phyloP scores from a whole-genome alignment of 2,797 vertebrate genomes.

The Coregonus sp. region DNA sequence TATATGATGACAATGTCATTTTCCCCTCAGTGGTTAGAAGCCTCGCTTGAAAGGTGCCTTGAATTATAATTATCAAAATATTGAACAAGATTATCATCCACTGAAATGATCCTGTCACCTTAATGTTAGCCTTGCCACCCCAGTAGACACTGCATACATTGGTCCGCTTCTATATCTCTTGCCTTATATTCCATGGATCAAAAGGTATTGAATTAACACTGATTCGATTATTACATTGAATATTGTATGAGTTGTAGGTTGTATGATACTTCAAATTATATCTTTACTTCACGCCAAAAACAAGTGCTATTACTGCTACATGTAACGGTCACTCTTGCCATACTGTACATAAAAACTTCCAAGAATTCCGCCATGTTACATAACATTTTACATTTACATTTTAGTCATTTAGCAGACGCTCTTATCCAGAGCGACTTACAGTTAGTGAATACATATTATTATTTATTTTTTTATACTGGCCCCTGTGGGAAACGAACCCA shows the following conservation, averaged over 20 bases:
- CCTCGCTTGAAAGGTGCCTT: slow-evolving; percentile 67
- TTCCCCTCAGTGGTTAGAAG: slow-evolving; percentile 69
- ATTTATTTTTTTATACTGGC: too few relatives aligned
- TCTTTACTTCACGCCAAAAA: background rate
- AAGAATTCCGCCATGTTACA: background rate
- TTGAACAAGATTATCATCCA: slow-evolving; percentile 74
- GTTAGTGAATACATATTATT: too few relatives aligned
- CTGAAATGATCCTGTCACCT: slow-evolving; percentile 68
- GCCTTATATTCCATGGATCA: slow-evolving; percentile 27
- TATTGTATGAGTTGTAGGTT: too few relatives aligned
- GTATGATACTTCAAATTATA: background rate
- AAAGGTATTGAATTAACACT: slow-evolving; percentile 13
- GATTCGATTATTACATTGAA: background rate
- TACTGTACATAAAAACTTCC: background rate
- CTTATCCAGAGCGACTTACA: too few relatives aligned
- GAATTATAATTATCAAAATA: slow-evolving; percentile 83
- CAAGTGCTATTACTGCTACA: background rate
- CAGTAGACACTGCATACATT: background rate
- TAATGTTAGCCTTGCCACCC: slow-evolving; percentile 32
- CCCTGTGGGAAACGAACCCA: too few relatives aligned
- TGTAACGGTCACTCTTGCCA: background rate
- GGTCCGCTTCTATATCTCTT: slow-evolving; percentile 16
- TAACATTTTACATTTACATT: too few relatives aligned
- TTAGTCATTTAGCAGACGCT: too few relatives aligned
- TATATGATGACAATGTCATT: slow-evolving; percentile 81